A percentile compares a stretch with the other conserved stretches of the same genome.
Conservation (phyloP, 2,113 vertebrate species). For the Mohoua ochrocephala region DNA sequence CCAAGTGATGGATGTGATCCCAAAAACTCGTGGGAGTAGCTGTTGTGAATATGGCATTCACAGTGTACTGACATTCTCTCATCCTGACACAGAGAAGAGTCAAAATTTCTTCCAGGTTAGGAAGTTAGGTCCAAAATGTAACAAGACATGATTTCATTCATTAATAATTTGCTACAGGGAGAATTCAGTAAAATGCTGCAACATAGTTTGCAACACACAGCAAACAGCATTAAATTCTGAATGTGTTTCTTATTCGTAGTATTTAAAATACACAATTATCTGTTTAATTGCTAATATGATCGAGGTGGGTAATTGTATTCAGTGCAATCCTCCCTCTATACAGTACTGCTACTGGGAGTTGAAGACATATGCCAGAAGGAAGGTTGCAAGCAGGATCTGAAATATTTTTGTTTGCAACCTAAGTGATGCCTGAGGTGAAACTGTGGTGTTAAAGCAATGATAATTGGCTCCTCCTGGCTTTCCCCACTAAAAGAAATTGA, state of each 20-base stretch:
- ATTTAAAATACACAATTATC: neutral
- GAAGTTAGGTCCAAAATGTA: constrained; percentile 17
- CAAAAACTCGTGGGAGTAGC: neutral
- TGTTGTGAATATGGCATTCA: neutral
- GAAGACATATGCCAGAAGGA: neutral
- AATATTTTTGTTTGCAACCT: constrained; percentile 62
- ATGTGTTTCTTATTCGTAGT: neutral
- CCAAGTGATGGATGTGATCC: neutral
- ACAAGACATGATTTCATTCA: neutral
- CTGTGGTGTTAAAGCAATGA: constrained; percentile 42
- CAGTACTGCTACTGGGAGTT: neutral
- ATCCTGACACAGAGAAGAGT: neutral
- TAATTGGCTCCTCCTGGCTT: constrained; percentile 73
- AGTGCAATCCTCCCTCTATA: neutral
- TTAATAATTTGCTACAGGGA: neutral
- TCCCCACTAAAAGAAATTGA: constrained; percentile 65
- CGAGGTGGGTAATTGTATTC: neutral
- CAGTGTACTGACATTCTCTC: neutral
- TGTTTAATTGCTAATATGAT: constrained; percentile 7
- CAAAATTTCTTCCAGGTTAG: constrained; percentile 28
- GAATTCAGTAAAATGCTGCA: neutral
- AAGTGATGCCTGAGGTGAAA: constrained; percentile 67
- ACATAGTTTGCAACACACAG: constrained; percentile 7
- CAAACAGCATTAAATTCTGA: neutral
- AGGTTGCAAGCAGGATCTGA: constrained; percentile 47